Evolutionary conservation across 2,113 vertebrate species (phyloP).

Genomic region (Gymnarchus niloticus): DNA sequence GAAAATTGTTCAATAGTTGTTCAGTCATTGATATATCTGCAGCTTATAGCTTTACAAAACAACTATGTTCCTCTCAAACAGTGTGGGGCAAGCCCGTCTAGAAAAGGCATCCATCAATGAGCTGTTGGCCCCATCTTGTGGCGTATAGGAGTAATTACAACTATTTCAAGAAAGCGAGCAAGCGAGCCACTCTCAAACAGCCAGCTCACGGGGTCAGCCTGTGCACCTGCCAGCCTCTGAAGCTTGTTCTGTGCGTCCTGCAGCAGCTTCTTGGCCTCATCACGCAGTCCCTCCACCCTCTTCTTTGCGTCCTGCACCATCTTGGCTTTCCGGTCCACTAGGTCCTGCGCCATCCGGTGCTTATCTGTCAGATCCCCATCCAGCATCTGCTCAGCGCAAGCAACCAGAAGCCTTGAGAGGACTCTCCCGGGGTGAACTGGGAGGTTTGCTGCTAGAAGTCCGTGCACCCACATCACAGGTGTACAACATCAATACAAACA

Average conservation of each 20-base stretch:
- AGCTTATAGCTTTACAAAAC: no score
- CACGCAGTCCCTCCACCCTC: constrained; percentile 75
- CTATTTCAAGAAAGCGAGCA: no score
- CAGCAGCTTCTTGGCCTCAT: constrained; percentile 78
- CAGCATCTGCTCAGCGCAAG: constrained; percentile 63
- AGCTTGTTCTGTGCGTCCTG: constrained; percentile 79
- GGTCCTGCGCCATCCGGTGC: constrained; percentile 76
- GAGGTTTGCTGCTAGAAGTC: background rate
- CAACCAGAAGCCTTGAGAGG: background rate
- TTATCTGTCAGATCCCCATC: constrained; percentile 78
- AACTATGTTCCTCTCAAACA: no score
- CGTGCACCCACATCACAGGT: background rate
- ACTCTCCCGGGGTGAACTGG: background rate
- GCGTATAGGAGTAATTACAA: no score
- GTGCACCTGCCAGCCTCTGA: constrained; percentile 76
- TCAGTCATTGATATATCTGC: no score
- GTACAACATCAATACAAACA: background rate
- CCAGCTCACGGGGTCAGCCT: background rate
- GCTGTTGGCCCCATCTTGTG: no score
- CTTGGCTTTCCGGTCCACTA: constrained; percentile 78
- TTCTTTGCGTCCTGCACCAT: constrained; percentile 71
- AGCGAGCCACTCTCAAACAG: background rate
- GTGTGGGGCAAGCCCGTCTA: no score
- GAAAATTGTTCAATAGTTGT: no score
- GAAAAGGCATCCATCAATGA: no score